phyloP scores from a whole-genome alignment of 2,113 vertebrate genomes.

The Tinamus guttatus region DNA sequence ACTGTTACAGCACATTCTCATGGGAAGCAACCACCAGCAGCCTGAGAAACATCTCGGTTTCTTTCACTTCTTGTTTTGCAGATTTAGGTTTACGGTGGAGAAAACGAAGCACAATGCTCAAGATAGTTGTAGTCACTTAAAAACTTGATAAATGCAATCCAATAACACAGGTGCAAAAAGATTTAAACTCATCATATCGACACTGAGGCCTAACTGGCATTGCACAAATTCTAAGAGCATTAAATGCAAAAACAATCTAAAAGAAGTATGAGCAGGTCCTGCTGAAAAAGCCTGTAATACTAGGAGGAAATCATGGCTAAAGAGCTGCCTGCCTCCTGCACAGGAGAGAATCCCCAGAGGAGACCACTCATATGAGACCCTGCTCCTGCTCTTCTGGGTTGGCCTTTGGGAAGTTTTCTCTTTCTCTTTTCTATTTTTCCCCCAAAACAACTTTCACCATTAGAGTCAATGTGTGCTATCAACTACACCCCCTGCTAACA shows the following conservation, averaged over 20 bases:
- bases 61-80: neutral
- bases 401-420: neutral
- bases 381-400: neutral
- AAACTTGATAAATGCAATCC: neutral
- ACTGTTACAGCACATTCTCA: neutral
- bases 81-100: neutral
- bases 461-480: neutral
- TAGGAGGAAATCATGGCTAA: neutral
- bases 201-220: neutral
- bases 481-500: neutral
- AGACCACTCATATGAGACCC: neutral
- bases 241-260: neutral
- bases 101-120: neutral
- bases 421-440: neutral
- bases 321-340: neutral
- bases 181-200: neutral
- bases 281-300: neutral
- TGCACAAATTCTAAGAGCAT: neutral
- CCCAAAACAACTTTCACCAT: neutral
- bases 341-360: neutral
- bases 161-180: neutral
- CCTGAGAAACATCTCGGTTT: neutral
- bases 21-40: neutral
- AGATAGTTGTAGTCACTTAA: neutral
- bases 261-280: neutral